These are phyloP conservation scores for Hyla sarda DNA, from an alignment of 2,113 vertebrate species.

Conservation along the genomic window DNA sequence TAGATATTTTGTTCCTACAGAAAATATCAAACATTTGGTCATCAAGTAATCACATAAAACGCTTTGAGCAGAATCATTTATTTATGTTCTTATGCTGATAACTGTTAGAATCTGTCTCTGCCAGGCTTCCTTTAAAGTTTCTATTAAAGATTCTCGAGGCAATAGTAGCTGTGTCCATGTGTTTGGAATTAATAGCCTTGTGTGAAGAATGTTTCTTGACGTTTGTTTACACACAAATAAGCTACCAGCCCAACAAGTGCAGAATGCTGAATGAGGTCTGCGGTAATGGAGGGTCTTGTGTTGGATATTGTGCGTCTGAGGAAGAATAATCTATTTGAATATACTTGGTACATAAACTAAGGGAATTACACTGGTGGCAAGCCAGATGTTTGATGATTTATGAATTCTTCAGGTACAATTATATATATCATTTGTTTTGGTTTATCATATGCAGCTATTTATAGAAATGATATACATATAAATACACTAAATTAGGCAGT, in stretches of 20 bases:
- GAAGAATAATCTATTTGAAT: neutral
- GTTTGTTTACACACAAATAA: conserved; percentile 1
- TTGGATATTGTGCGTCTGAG: neutral
- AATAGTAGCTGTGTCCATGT: conserved; percentile 61
- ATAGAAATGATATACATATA: too few species aligned
- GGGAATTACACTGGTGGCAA: neutral
- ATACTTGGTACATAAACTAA: neutral
- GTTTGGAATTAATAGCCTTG: conserved; percentile 60
- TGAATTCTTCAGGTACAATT: too few species aligned
- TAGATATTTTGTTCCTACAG: neutral
- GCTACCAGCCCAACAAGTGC: neutral
- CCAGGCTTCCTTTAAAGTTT: conserved; percentile 62
- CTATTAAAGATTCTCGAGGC: conserved; percentile 46
- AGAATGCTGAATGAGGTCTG: neutral
- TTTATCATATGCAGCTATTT: too few species aligned
- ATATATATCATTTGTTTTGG: too few species aligned
- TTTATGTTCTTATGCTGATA: conserved; percentile 60
- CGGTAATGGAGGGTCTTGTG: neutral
- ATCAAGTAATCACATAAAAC: conserved; percentile 45
- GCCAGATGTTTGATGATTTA: neutral
- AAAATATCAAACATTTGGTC: conserved; percentile 33
- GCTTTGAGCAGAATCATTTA: conserved; percentile 61
- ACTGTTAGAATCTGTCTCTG: conserved; percentile 62
- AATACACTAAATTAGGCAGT: too few species aligned
- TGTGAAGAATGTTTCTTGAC: neutral